phyloP scores from a whole-genome alignment of 2,888 invertebrate species.

The Pogonocherus hispidulus region DNA sequence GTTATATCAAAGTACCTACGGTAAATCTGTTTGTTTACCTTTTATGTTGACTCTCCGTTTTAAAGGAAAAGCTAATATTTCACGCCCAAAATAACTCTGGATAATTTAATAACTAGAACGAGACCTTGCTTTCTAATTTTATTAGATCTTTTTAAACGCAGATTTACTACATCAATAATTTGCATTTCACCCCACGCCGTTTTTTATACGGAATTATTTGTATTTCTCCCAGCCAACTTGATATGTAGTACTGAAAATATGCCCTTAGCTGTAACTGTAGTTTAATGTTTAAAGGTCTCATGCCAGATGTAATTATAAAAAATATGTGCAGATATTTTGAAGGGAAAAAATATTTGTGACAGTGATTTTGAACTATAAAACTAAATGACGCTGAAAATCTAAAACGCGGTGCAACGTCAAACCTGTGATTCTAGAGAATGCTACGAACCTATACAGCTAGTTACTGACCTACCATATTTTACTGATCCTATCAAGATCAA shows the following conservation, averaged over 20 bases:
- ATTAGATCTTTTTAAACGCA: not conserved
- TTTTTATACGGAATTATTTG: not conserved
- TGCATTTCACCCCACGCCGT: not conserved
- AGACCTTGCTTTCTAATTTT: not conserved
- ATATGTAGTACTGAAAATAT: not conserved
- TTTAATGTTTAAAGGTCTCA: too few relatives aligned
- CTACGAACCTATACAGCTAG: too few relatives aligned
- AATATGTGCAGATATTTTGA: too few relatives aligned
- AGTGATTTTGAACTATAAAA: too few relatives aligned
- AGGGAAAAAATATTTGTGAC: too few relatives aligned
- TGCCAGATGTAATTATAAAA: too few relatives aligned
- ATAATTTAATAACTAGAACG: not conserved
- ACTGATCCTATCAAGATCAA: too few relatives aligned
- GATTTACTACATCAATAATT: not conserved
- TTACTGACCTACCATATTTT: too few relatives aligned
- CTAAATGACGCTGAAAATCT: too few relatives aligned
- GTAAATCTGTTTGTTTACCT: not conserved
- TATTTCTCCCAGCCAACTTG: not conserved
- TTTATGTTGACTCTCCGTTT: not conserved
- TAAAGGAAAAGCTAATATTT: conserved; percentile 2
- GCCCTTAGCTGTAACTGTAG: too few relatives aligned
- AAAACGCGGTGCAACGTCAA: too few relatives aligned
- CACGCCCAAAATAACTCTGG: not conserved
- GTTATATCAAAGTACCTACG: not conserved
- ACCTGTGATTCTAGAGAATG: too few relatives aligned